Conservation (phyloP, 2,888 invertebrate species). For the Brachypalpus laphriformis region DNA sequence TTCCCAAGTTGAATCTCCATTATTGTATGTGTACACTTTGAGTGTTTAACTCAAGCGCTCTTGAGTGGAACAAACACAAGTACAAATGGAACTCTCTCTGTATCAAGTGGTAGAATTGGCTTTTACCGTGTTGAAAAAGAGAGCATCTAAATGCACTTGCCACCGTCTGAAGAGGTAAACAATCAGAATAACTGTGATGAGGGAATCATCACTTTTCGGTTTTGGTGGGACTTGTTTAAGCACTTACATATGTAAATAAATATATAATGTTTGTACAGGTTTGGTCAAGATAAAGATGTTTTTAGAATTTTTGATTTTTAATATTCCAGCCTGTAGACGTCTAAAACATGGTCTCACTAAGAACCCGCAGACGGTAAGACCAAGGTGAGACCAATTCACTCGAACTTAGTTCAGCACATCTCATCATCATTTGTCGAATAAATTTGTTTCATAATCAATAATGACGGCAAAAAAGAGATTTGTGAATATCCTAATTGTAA, state of each 20-base stretch:
- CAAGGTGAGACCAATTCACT: no score
- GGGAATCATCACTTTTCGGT: neutral
- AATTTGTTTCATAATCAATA: no score
- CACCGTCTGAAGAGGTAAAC: neutral
- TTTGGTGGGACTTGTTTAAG: neutral
- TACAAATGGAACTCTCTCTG: neutral
- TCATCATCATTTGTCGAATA: no score
- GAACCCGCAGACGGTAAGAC: no score
- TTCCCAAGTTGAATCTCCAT: slow-evolving; percentile 61
- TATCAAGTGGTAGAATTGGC: neutral
- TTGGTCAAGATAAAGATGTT: neutral
- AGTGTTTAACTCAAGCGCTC: slow-evolving; percentile 23
- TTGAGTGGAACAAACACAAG: slow-evolving; percentile 33
- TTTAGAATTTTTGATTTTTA: neutral
- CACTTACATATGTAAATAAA: neutral
- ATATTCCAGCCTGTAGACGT: no score
- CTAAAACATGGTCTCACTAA: no score
- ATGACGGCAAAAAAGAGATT: no score
- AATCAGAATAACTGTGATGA: neutral
- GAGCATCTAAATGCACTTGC: slow-evolving; percentile 1
- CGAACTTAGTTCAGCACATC: no score
- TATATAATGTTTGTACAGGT: neutral
- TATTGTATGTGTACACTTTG: neutral
- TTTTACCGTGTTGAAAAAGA: neutral
- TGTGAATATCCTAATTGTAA: no score